Evolutionary conservation across 1,140 invertebrate genomes (phyloP).

Genomic region (Lineus longissimus): DNA sequence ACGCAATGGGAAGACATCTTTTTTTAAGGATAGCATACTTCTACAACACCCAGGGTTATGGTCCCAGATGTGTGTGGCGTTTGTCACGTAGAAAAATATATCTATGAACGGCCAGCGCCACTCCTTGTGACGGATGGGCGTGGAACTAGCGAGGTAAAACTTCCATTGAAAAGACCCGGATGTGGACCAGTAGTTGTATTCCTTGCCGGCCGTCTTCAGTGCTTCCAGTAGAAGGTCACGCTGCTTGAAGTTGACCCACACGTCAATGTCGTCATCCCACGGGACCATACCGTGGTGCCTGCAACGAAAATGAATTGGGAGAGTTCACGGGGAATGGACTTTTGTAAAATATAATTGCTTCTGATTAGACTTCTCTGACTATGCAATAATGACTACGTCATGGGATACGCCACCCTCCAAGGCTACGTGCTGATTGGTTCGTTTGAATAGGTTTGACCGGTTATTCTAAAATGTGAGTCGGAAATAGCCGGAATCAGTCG

Average conservation of each 20-base stretch:
- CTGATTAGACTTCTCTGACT: too few relatives aligned
- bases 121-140: constrained; percentile 12
- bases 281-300: constrained; percentile 32
- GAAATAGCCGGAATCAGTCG: too few relatives aligned
- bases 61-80: constrained; percentile 40
- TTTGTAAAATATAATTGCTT: too few relatives aligned
- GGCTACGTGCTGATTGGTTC: too few relatives aligned
- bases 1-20: constrained; percentile 38
- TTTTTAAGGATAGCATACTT: constrained; percentile 25
- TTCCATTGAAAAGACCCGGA: constrained; percentile 36
- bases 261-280: constrained; percentile 37
- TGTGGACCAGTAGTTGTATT: constrained; percentile 2
- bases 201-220: constrained; percentile 11
- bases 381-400: too few relatives aligned
- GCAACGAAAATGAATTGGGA: not conserved
- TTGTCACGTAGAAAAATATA: constrained; percentile 42
- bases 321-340: too few relatives aligned
- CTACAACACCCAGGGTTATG: constrained; percentile 21
- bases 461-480: too few relatives aligned
- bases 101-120: constrained; percentile 44
- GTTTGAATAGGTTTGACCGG: too few relatives aligned
- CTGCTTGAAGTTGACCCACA: constrained; percentile 22
- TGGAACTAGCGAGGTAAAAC: constrained; percentile 22
- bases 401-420: too few relatives aligned
- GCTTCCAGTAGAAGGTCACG: constrained; percentile 11